Base-by-base conservation (phyloP, 2,113 vertebrate genomes). In the Stercorarius parasiticus region DNA sequence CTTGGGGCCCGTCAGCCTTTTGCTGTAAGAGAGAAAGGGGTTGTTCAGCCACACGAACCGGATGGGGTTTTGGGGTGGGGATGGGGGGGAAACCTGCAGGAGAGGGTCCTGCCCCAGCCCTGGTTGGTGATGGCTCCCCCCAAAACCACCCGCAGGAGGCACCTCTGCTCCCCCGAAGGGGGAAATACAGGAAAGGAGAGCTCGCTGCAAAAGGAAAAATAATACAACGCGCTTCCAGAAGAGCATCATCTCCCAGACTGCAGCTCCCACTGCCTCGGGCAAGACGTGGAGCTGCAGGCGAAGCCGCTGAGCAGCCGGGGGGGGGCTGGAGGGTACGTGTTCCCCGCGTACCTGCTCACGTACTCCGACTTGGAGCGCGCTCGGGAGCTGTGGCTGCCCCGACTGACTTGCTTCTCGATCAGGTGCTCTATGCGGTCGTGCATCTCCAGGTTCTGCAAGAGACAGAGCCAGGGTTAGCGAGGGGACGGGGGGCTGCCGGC, bases 391-490 rank as follows among this genome's bases (percentile, higher is more conserved):
- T 93, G 96, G 42, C 93, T 96, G 2, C 98, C 92, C 19, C 98
- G 96, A 52, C 96, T 98, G 93, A 98, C 47, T 45, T 99, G 98
- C 23, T 97, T 98, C 80, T 98, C 99, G 5, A 99, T 98, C 88
- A 99, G 98, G 95, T 99, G 99, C 56, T 99, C 99, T 92, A 99
- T 98, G 93, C 99, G 98, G 86, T 99, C 99, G 0, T 98, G 99
- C 99, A 99, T 98, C 95, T 99, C 99, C 90, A 99, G 98, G 97
- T 99, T 99, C 99, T 99, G 95, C 49, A 86, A 13, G 71, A 65
- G 53, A 69, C 10, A 9, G 30, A 49, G 67, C 20, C 53, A 1
- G 4, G 1, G 40, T 59, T 9, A 42, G 62, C 2, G 1, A 19
- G 0, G 8, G n/a, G 40, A 4, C 13, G 19, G 45, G 13, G 79